Evolutionary conservation across 2,797 vertebrate species (phyloP).

Genomic region (Apogon hyalosoma): DNA sequence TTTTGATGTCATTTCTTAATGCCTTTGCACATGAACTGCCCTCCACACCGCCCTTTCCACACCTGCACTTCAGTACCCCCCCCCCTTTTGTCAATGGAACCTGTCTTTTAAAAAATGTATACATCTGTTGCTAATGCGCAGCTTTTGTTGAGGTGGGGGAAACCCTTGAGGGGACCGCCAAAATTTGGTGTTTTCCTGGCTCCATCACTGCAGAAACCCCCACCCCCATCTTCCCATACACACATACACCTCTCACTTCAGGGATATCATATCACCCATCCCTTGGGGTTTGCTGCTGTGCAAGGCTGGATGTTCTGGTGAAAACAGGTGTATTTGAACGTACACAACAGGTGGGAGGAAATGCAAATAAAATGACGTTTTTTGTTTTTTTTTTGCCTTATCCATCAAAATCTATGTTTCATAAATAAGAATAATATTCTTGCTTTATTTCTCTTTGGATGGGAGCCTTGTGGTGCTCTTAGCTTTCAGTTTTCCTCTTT

Average conservation of each 20-base stretch:
- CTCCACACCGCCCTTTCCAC: slow-evolving; percentile 35
- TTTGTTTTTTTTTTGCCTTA: slow-evolving; percentile 11
- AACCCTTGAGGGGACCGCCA: slow-evolving; percentile 72
- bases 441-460: not conserved
- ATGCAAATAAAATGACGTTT: not conserved
- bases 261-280: slow-evolving; percentile 73
- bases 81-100: slow-evolving; percentile 53
- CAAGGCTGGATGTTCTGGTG: slow-evolving; percentile 45
- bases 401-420: too few relatives aligned
- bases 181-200: slow-evolving; percentile 52
- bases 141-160: slow-evolving; percentile 59
- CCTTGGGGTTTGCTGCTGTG: slow-evolving; percentile 50
- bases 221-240: slow-evolving; percentile 35
- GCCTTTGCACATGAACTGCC: slow-evolving; percentile 23
- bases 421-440: too few relatives aligned
- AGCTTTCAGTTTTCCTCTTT: slow-evolving; percentile 9
- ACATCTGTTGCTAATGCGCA: slow-evolving; percentile 74
- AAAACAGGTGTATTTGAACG: slow-evolving; percentile 76
- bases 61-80: slow-evolving; percentile 61
- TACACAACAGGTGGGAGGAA: slow-evolving; percentile 67
- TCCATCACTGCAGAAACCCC: slow-evolving; percentile 48
- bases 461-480: not conserved
- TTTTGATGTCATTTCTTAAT: slow-evolving; percentile 50
- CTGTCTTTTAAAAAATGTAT: slow-evolving; percentile 65
- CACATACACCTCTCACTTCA: slow-evolving; percentile 66